These are phyloP conservation scores for Asbolus verrucosus DNA, from an alignment of 1,140 invertebrate genomes.

Conservation along the genomic window DNA sequence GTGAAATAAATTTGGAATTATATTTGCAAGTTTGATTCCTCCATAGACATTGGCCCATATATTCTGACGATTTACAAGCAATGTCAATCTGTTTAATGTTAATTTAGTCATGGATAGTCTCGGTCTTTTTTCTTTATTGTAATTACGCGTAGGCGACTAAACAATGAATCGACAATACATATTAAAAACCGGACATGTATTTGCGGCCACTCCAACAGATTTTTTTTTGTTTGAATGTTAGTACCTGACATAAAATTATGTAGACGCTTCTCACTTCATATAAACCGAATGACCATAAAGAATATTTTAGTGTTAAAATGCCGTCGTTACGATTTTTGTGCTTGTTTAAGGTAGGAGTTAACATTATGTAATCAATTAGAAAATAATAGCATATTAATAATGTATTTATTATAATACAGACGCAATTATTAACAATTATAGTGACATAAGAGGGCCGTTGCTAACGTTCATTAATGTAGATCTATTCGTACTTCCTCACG, in stretches of 20 bases:
- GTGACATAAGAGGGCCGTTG: conserved; percentile 15
- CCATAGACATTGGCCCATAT: conserved; percentile 23
- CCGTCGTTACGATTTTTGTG: conserved; percentile 6
- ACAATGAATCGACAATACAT: conserved; percentile 2
- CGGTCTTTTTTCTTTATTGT: conserved; percentile 31
- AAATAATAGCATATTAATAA: conserved; percentile 32
- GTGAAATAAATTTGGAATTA: background rate
- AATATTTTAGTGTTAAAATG: conserved; percentile 9
- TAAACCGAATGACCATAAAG: too few relatives aligned
- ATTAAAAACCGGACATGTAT: conserved; percentile 7
- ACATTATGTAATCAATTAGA: conserved; percentile 38
- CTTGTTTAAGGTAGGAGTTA: conserved; percentile 13
- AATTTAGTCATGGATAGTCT: conserved; percentile 20
- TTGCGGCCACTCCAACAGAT: conserved; percentile 23
- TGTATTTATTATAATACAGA: conserved; percentile 34
- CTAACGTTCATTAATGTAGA: background rate
- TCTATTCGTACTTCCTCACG: conserved; percentile 9
- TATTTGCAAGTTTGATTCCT: conserved; percentile 35
- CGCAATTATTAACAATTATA: conserved; percentile 30
- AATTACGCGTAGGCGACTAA: conserved; percentile 6
- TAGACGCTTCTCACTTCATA: background rate
- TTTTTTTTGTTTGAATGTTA: conserved; percentile 10
- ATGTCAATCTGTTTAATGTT: conserved; percentile 24
- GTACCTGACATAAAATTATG: conserved; percentile 10
- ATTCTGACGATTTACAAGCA: background rate